These are phyloP conservation scores for Apodemus speciosus DNA, from an alignment of 2,113 vertebrate species.

Conservation along the genomic window DNA sequence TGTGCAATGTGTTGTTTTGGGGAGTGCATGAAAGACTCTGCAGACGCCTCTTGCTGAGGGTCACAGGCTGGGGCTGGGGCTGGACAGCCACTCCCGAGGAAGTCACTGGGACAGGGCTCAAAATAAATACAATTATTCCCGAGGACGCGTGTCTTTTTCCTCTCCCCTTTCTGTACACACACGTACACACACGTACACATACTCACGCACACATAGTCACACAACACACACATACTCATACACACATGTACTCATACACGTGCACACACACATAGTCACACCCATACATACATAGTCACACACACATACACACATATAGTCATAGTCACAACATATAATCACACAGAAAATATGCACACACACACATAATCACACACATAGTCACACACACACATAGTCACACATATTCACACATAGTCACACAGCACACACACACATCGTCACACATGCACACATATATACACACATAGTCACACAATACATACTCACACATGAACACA, in stretches of 20 bases:
- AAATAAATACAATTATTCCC: not conserved
- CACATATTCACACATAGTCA: too few relatives aligned
- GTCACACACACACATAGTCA: too few relatives aligned
- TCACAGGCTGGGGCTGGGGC: not conserved
- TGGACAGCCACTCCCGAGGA: not conserved
- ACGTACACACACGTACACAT: not conserved
- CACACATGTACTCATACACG: not conserved
- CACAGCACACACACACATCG: too few relatives aligned
- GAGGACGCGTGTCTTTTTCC: accelerated
- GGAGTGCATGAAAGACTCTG: not conserved
- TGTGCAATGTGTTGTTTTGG: not conserved
- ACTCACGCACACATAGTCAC: not conserved
- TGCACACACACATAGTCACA: too few relatives aligned
- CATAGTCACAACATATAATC: too few relatives aligned
- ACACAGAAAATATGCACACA: too few relatives aligned
- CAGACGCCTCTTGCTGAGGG: not conserved
- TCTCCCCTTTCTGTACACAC: not conserved
- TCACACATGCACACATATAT: too few relatives aligned
- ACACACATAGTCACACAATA: too few relatives aligned
- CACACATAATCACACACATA: too few relatives aligned
- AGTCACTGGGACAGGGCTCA: not conserved
- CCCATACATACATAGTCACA: not conserved
- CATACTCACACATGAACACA: too few relatives aligned
- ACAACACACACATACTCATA: not conserved
- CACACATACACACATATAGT: too few relatives aligned